Percentiles rank a stretch among this genome's conserved stretches.
These are phyloP conservation scores for Poicephalus gulielmi DNA, from an alignment of 2,113 vertebrate species.

Conservation along the genomic window DNA sequence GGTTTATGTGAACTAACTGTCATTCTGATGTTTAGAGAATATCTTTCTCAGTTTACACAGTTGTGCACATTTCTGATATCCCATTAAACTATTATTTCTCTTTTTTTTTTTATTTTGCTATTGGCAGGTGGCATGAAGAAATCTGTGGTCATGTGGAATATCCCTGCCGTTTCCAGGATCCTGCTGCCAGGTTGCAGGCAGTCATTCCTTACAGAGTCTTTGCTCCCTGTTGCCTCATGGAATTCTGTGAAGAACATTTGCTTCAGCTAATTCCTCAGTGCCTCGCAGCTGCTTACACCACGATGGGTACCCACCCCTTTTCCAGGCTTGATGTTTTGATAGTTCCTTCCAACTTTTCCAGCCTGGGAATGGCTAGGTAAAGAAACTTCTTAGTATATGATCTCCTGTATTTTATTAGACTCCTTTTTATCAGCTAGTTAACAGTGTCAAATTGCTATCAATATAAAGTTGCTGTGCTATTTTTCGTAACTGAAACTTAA, in stretches of 20 bases:
- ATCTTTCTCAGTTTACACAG: neutral
- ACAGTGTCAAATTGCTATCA: neutral
- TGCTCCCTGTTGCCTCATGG: constrained; percentile 78
- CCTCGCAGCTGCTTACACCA: constrained; percentile 82
- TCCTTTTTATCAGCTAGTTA: neutral
- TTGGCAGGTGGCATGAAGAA: constrained; percentile 58
- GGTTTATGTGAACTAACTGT: neutral
- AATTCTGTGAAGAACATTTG: constrained; percentile 74
- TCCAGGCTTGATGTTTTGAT: constrained; percentile 91
- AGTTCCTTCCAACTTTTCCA: constrained; percentile 92
- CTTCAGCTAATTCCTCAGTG: constrained; percentile 82
- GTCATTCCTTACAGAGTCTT: constrained; percentile 90
- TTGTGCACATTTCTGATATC: neutral
- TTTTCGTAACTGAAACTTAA: neutral
- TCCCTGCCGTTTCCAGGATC: constrained; percentile 87
- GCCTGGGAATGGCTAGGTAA: constrained; percentile 98
- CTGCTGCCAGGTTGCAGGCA: constrained; percentile 71
- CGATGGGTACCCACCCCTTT: constrained; percentile 93
- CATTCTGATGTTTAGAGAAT: neutral
- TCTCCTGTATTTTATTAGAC: neutral
- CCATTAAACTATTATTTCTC: neutral
- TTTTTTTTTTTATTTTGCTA: neutral
- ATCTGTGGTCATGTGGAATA: constrained; percentile 87
- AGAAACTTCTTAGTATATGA: neutral
- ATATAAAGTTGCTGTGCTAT: neutral